Base-by-base conservation (phyloP, 2,888 invertebrate species). In the Falcaria lacertinaria region DNA sequence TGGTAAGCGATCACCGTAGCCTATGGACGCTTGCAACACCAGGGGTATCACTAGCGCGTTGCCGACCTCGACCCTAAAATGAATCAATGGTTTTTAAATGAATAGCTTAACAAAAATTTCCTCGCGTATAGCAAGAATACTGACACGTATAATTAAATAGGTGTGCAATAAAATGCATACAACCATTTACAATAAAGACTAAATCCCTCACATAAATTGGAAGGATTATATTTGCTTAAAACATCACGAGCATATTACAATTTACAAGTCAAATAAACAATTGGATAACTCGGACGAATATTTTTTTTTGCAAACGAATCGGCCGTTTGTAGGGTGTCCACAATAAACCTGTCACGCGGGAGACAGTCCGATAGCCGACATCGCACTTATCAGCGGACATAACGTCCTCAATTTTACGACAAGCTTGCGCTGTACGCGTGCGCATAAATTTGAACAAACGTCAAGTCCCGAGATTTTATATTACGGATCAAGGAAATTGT, bases 351-450 rank as follows among this genome's bases (percentile, higher is more conserved):
- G 87, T 81, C 87, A 64, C 52, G n/a, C 45, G 48, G 55, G 53
- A 55, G 84, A 86, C 86, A 79, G 74, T 80, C 77, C 74, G 80
- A 77, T 75, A 76, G 74, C 69, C 75, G 75, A 76, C 78, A 67
- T 76, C 73, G 80, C 77, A 84, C 84, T 87, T 88, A 88, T 88
- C 87, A 85, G 74, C 53, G 73, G 71, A 80, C 84, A 86, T 87
- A 81, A 87, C 80, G 74, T 86, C 84, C 69, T 84, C 85, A 83
- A 84, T 66, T 85, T 88, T 87, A 88, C 85, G 86, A 87, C 84
- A 81, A 64, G 74, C 75, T 73, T 71, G 74, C 74, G 68, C 11
- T 28, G 69, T 63, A 70, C 75, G 74, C 77, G 71, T 69, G 74
- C 71, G 75, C 74, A 84, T 87, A 88, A 87, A 86, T 84, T 83